Evolutionary conservation across 1,140 invertebrate genomes (phyloP).

Genomic region (Idris sp.): DNA sequence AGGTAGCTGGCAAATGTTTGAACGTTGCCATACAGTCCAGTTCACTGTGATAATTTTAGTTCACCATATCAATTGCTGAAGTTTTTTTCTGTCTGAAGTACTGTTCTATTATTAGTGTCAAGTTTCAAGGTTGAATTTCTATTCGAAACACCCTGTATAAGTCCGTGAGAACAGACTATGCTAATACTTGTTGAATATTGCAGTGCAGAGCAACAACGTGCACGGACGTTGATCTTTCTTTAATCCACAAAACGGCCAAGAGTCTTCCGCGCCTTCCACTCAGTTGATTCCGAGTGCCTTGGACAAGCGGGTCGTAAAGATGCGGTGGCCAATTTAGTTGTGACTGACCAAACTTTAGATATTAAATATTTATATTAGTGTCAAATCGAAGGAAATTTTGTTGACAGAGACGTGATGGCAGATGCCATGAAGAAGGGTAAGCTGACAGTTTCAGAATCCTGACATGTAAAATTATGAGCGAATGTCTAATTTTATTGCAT

Average conservation of each 20-base stretch:
- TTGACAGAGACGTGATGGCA: conserved; percentile 18
- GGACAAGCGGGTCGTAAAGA: conserved; percentile 36
- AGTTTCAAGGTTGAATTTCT: conserved; percentile 31
- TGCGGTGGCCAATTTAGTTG: conserved; percentile 32
- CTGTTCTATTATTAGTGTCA: conserved; percentile 4
- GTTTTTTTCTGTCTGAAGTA: no score
- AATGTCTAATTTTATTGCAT: conserved; percentile 28
- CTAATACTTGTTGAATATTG: conserved; percentile 12
- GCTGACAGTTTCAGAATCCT: conserved; percentile 19
- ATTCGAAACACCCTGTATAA: conserved; percentile 10
- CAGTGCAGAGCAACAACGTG: conserved; percentile 2
- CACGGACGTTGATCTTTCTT: conserved; percentile 50
- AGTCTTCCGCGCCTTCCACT: conserved; percentile 34
- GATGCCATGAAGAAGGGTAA: conserved; percentile 42
- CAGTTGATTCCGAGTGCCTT: conserved; percentile 40
- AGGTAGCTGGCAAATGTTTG: no score
- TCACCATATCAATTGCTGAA: no score
- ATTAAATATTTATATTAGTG: conserved; percentile 1
- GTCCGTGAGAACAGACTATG: background rate
- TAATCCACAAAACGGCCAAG: conserved; percentile 54
- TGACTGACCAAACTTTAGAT: conserved; percentile 23
- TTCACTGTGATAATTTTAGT: no score
- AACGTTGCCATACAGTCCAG: no score
- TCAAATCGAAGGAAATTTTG: conserved; percentile 3
- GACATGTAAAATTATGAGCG: no score